These are phyloP conservation scores for Fissipunctia ypsillon DNA, from an alignment of 2,888 invertebrate species.

Conservation along the genomic window DNA sequence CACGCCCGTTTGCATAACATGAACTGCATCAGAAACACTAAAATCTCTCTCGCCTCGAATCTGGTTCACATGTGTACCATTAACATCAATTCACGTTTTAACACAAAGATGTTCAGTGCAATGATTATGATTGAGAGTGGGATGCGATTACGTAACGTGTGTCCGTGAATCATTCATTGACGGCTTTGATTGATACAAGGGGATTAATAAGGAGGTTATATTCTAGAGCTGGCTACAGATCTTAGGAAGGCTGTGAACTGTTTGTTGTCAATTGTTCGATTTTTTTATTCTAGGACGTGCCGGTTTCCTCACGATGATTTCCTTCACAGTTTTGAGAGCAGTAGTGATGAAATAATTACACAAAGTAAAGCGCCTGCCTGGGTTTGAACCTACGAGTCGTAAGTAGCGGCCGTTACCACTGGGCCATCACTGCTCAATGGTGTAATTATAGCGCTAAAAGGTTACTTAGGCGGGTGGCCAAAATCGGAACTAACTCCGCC, in stretches of 20 bases:
- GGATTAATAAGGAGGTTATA: neutral
- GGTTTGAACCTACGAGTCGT: too few relatives aligned
- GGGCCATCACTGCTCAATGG: too few relatives aligned
- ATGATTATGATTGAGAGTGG: constrained; percentile 25
- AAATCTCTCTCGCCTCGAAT: constrained; percentile 22
- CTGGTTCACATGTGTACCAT: constrained; percentile 44
- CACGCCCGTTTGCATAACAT: constrained; percentile 19
- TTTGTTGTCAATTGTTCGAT: too few relatives aligned
- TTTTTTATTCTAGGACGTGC: too few relatives aligned
- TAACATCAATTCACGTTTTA: constrained; percentile 40
- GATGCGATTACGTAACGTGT: constrained; percentile 10
- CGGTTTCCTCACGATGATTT: too few relatives aligned
- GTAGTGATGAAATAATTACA: too few relatives aligned
- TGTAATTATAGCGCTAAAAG: too few relatives aligned
- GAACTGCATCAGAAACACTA: constrained; percentile 22
- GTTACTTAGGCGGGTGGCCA: too few relatives aligned
- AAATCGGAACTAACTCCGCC: too few relatives aligned
- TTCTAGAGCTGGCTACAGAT: neutral
- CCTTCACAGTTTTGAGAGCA: too few relatives aligned
- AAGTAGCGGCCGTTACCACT: too few relatives aligned
- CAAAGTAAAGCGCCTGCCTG: too few relatives aligned
- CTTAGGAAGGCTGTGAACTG: neutral
- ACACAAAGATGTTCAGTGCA: constrained; percentile 31
- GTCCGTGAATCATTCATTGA: constrained; percentile 7
- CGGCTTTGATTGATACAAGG: constrained; percentile 7